A percentile compares a stretch with the other conserved stretches of the same genome.
phyloP scores from a whole-genome alignment of 1,140 invertebrate genomes.

The Coenobita brevimanus region DNA sequence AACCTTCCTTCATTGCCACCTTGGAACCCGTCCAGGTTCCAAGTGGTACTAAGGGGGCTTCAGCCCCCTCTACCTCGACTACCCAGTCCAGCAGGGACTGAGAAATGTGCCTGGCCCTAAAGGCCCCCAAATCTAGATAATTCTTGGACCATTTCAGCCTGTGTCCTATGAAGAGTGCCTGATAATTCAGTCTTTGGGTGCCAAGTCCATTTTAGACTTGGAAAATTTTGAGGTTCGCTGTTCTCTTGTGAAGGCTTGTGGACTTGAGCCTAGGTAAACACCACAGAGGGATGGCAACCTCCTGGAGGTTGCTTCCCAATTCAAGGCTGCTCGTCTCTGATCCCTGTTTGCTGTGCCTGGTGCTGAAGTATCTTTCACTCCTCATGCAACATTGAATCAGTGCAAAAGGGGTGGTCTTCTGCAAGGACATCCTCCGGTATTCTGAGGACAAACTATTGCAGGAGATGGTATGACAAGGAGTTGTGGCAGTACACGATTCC shows the following conservation, averaged over 20 bases:
- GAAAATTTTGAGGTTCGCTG: not conserved
- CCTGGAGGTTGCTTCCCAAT: not conserved
- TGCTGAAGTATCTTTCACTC: too few relatives aligned
- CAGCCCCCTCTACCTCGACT: not conserved
- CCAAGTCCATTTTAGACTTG: not conserved
- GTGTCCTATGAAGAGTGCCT: not conserved
- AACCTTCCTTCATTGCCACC: not conserved
- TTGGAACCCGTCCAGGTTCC: too few relatives aligned
- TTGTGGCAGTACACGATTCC: not conserved
- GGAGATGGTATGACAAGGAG: not conserved
- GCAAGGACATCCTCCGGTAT: too few relatives aligned
- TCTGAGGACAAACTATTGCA: not conserved
- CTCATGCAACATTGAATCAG: too few relatives aligned
- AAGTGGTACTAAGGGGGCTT: not conserved
- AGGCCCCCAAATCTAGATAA: not conserved
- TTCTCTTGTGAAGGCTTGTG: not conserved
- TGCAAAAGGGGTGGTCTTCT: not conserved
- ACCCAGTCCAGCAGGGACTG: not conserved
- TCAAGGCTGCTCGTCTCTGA: not conserved
- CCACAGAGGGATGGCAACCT: not conserved
- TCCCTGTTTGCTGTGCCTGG: too few relatives aligned
- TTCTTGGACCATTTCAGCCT: not conserved
- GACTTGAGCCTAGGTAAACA: not conserved
- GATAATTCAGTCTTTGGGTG: not conserved
- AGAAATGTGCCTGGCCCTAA: not conserved